Evolutionary conservation across 2,113 vertebrate genomes (phyloP).

Genomic region (Dasypus novemcinctus): DNA sequence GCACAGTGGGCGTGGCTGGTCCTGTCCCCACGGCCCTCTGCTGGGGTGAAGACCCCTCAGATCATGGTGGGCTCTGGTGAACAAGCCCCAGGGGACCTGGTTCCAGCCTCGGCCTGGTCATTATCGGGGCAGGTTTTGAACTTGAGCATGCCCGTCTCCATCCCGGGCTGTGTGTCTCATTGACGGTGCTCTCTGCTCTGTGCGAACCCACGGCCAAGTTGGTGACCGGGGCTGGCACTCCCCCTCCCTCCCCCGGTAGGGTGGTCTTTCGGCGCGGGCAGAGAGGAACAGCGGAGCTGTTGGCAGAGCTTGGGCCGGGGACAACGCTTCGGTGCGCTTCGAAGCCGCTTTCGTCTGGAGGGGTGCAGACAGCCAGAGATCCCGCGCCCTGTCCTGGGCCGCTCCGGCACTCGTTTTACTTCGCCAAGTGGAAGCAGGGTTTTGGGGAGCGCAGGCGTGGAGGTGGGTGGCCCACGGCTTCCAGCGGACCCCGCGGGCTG

Average conservation of each 20-base stretch:
- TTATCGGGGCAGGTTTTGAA: not conserved
- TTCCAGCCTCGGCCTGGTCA: not conserved
- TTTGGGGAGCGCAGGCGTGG: not conserved
- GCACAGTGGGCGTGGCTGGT: not conserved
- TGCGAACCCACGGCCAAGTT: not conserved
- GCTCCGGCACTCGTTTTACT: not conserved
- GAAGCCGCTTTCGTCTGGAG: not conserved
- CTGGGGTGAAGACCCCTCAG: not conserved
- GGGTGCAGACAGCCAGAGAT: not conserved
- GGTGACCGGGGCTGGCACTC: not conserved
- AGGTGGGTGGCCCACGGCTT: not conserved
- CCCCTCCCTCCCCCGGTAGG: not conserved
- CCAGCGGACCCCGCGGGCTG: not conserved
- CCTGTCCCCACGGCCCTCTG: not conserved
- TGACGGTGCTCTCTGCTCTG: not conserved
- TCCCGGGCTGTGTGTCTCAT: not conserved
- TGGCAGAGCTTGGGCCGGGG: accelerated
- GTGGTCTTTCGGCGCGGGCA: not conserved
- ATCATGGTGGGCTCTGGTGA: not conserved
- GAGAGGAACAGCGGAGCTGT: not conserved
- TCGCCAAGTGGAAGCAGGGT: not conserved
- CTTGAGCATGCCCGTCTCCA: accelerated
- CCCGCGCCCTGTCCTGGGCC: not conserved
- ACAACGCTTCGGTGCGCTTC: accelerated
- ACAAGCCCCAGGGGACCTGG: not conserved